Conservation (phyloP, 2,113 vertebrate species). For the Chamaetylas fuelleborni region DNA sequence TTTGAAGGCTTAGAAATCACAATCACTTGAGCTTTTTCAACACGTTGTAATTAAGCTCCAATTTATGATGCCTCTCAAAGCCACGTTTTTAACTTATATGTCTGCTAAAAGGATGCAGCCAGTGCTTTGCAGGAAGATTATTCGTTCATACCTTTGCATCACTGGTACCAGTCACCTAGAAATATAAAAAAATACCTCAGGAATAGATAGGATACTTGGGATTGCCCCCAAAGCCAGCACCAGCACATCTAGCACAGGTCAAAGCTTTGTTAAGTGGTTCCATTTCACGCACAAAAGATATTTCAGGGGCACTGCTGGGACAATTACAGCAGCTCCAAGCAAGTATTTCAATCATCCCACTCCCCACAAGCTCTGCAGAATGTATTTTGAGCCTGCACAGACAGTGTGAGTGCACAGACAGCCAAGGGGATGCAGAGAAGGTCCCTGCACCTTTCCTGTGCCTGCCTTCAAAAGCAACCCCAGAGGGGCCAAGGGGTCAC, state of each 20-base stretch:
- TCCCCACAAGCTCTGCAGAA: not conserved
- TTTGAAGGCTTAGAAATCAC: constrained; percentile 31
- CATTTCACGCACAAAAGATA: not conserved
- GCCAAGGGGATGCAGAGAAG: fast-evolving
- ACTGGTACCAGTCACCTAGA: not conserved
- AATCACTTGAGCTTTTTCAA: not conserved
- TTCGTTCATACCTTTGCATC: not conserved
- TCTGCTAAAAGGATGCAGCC: not conserved
- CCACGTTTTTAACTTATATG: not conserved
- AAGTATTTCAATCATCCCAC: not conserved
- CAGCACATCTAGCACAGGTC: not conserved
- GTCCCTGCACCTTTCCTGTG: not conserved
- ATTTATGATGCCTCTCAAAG: not conserved
- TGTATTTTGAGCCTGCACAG: not conserved
- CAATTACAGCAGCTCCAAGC: not conserved
- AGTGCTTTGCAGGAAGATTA: not conserved
- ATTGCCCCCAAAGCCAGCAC: not conserved
- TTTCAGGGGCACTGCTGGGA: not conserved
- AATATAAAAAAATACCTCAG: not conserved
- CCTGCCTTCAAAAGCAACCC: not conserved
- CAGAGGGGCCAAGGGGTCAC: not conserved
- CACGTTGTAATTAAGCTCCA: not conserved
- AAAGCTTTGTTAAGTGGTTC: not conserved
- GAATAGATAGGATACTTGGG: fast-evolving
- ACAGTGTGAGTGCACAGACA: fast-evolving